These are phyloP conservation scores for Acanthisitta chloris DNA, from an alignment of 2,113 vertebrate genomes.

Conservation along the genomic window DNA sequence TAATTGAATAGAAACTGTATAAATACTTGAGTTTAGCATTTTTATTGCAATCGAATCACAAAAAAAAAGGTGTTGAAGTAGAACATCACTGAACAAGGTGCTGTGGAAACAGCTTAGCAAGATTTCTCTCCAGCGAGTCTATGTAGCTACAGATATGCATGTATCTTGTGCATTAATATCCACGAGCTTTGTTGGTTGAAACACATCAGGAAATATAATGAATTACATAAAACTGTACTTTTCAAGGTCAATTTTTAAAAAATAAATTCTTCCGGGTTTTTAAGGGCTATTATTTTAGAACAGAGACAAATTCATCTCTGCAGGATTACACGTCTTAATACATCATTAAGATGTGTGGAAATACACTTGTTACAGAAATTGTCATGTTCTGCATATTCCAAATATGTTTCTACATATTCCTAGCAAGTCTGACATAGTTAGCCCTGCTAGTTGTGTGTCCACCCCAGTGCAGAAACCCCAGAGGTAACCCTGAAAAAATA, in stretches of 20 bases:
- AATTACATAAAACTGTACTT: neutral
- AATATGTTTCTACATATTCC: neutral
- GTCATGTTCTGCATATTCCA: neutral
- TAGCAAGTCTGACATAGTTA: neutral
- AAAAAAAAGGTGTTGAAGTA: neutral
- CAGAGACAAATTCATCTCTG: neutral
- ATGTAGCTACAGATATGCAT: neutral
- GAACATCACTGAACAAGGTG: neutral
- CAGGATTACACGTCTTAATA: neutral
- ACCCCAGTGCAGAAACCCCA: neutral
- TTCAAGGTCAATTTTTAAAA: neutral
- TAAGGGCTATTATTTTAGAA: neutral
- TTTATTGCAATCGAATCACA: neutral
- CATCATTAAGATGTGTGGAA: neutral
- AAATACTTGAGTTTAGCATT: neutral
- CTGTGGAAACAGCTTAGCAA: neutral
- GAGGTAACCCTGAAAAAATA: neutral
- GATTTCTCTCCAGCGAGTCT: neutral
- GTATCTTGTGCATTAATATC: neutral
- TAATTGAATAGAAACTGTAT: neutral
- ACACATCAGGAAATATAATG: neutral
- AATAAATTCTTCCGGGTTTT: neutral
- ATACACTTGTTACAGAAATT: neutral
- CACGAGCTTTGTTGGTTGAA: neutral
- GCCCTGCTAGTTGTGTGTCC: fast-evolving